Percentiles rank a stretch among this genome's conserved stretches.
phyloP scores from a whole-genome alignment of 1,140 invertebrate species.

The Neelides sp. region DNA sequence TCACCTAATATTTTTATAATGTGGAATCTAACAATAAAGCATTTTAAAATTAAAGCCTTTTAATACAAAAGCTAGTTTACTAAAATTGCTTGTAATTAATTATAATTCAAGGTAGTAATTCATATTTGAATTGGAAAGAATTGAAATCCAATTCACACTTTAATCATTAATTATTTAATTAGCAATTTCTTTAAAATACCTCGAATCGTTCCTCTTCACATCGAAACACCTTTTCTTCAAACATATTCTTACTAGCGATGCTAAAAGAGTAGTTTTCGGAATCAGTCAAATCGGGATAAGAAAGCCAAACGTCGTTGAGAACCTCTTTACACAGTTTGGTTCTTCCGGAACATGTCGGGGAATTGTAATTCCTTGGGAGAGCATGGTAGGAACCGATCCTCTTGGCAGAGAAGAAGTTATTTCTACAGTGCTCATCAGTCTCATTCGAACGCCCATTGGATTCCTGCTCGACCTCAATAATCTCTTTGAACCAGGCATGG shows the following conservation, averaged over 20 bases:
- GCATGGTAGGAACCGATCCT: conserved; percentile 92
- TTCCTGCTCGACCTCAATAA: conserved; percentile 67
- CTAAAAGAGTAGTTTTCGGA: conserved; percentile 97
- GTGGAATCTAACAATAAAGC: no score
- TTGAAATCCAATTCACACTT: neutral
- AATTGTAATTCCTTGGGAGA: conserved; percentile 64
- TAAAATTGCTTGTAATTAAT: conserved; percentile 1
- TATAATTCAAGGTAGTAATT: neutral
- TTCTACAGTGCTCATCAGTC: conserved; percentile 46
- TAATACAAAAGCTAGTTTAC: no score
- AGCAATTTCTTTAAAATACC: conserved; percentile 35
- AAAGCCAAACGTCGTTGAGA: conserved; percentile 96
- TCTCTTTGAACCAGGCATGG: conserved; percentile 87
- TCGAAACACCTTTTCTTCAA: conserved; percentile 93
- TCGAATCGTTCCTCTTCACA: conserved; percentile 92
- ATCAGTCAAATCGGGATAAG: conserved; percentile 97
- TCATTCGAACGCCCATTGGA: conserved; percentile 73
- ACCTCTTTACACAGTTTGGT: conserved; percentile 83
- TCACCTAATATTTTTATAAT: no score
- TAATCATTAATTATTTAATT: neutral
- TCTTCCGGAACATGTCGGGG: conserved; percentile 78
- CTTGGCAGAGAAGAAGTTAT: conserved; percentile 80
- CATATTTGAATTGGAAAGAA: neutral
- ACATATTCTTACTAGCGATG: conserved; percentile 90
- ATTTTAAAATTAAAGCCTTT: no score